Percentiles rank a stretch among this genome's conserved stretches.
These are phyloP conservation scores for Diadumene lineata DNA, from an alignment of 92 coral and sea anemone genomes.

Conservation along the genomic window DNA sequence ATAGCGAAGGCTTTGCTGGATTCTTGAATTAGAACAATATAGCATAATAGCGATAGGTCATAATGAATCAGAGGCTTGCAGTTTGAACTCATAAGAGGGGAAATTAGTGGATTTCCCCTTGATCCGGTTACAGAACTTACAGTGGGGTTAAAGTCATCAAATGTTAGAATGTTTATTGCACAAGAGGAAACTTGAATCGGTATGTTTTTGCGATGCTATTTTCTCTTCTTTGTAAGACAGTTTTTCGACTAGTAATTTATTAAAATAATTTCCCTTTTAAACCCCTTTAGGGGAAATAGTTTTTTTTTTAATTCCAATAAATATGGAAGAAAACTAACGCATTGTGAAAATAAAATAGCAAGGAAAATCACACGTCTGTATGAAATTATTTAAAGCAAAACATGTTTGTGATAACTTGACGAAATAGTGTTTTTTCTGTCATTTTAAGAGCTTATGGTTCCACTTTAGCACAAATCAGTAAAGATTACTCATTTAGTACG, in stretches of 20 bases:
- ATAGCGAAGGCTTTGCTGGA: slow-evolving; percentile 42
- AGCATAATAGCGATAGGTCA: slow-evolving; percentile 13
- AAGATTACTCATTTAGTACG: neutral
- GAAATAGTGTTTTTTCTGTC: neutral
- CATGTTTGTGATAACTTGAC: slow-evolving; percentile 1
- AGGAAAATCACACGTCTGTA: slow-evolving; percentile 1
- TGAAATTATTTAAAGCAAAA: slow-evolving; percentile 1
- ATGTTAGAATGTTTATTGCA: slow-evolving; percentile 35
- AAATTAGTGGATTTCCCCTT: slow-evolving; percentile 52
- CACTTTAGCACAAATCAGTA: neutral
- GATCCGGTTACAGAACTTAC: slow-evolving; percentile 62
- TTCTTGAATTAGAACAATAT: slow-evolving; percentile 46
- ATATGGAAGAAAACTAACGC: neutral
- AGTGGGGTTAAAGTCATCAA: slow-evolving; percentile 45
- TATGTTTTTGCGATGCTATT: slow-evolving; percentile 17
- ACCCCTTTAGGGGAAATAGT: neutral
- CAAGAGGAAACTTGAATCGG: slow-evolving; percentile 30
- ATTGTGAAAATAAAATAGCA: neutral
- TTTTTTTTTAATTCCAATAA: neutral
- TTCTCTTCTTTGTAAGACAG: slow-evolving; percentile 14
- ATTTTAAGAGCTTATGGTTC: neutral
- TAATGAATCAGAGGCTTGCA: slow-evolving; percentile 8
- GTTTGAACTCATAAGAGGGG: slow-evolving; percentile 6
- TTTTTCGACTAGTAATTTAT: neutral
- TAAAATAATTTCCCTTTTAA: slow-evolving; percentile 11